A percentile compares a stretch with the other conserved stretches of the same genome.
phyloP scores from a whole-genome alignment of 1,140 invertebrate species.

The Scaptodrosophila lebanonensis region DNA sequence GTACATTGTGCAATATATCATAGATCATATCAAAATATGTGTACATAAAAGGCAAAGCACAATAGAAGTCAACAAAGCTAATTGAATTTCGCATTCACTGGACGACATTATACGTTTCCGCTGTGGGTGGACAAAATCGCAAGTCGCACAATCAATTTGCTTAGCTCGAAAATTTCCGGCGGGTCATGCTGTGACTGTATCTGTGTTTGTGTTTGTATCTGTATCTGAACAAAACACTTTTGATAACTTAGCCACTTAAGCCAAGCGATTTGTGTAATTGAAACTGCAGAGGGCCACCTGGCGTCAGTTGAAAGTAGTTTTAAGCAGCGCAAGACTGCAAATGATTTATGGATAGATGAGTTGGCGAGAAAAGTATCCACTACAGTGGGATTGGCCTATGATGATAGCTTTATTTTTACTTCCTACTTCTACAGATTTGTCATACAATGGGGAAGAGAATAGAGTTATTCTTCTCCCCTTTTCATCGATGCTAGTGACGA shows the following conservation, averaged over 20 bases:
- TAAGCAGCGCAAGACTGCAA: conserved; percentile 6
- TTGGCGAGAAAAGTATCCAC: neutral
- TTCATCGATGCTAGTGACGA: too few species aligned
- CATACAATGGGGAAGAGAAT: too few species aligned
- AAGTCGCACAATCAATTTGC: conserved; percentile 17
- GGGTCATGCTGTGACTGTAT: too few species aligned
- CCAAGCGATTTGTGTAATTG: conserved; percentile 28
- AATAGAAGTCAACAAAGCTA: conserved; percentile 19
- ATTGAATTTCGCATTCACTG: conserved; percentile 25
- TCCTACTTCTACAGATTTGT: too few species aligned
- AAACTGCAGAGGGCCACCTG: conserved; percentile 45
- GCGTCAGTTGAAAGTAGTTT: conserved; percentile 29
- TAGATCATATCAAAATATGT: too few species aligned
- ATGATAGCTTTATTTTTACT: neutral
- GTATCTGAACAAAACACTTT: too few species aligned
- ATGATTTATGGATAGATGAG: conserved; percentile 16
- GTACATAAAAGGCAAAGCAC: too few species aligned
- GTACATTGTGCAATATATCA: too few species aligned
- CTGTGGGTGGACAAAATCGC: conserved; percentile 29
- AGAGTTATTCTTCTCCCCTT: too few species aligned
- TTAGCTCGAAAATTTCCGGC: conserved; percentile 27
- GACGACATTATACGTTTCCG: conserved; percentile 35
- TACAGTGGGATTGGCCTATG: neutral
- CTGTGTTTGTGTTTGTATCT: too few species aligned
- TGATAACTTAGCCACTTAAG: conserved; percentile 21